These are phyloP conservation scores for Periophthalmus modestus DNA, from an alignment of 2,113 vertebrate genomes.

Conservation along the genomic window DNA sequence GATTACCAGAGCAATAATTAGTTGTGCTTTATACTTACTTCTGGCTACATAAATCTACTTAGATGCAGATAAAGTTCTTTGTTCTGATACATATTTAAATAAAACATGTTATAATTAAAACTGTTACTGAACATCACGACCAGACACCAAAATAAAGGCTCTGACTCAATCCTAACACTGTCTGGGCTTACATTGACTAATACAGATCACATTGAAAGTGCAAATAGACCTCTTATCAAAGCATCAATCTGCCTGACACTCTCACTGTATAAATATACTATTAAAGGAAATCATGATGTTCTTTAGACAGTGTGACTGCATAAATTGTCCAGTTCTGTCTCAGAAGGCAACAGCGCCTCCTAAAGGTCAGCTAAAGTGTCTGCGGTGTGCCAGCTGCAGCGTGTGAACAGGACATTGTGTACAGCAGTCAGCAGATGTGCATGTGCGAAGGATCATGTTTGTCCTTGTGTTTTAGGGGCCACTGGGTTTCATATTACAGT, in stretches of 20 bases:
- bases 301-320: neutral
- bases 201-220: neutral
- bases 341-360: constrained; percentile 54
- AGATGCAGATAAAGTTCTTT: neutral
- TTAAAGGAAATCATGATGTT: neutral
- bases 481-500: neutral
- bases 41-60: neutral
- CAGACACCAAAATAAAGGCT: neutral
- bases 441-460: neutral
- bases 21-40: neutral
- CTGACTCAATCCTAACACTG: neutral
- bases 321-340: neutral
- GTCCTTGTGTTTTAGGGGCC: neutral
- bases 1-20: neutral
- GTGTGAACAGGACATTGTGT: constrained; percentile 29
- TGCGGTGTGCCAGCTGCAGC: neutral
- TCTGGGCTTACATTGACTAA: neutral
- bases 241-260: neutral
- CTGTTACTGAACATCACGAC: neutral
- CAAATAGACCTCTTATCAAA: neutral
- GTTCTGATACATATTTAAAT: neutral
- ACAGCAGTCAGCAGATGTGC: constrained; percentile 24
- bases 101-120: neutral
- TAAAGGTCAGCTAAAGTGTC: constrained; percentile 9
- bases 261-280: neutral